Evolutionary conservation across 2,113 vertebrate genomes (phyloP), one percentile per base, ranked within the genome.

Genomic region (Dasyornis broadbenti): DNA sequence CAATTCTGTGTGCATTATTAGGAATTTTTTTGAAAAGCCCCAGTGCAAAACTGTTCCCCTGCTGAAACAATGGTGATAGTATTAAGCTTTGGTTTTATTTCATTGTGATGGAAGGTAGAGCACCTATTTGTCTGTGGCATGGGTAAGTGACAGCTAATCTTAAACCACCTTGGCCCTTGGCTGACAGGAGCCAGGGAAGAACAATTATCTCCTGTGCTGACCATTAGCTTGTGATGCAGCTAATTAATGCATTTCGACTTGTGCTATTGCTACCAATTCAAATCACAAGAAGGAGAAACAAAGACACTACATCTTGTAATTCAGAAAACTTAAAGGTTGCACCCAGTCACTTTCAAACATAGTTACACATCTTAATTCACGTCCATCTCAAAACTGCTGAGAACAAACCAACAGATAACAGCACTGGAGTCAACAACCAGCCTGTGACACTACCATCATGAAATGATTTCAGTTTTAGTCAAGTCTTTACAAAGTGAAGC

Each of bases 31-130:
- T 76, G 26, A 31, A 15, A 85, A 66, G 31, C n/a, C 83, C 24
- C 50, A 65, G 17, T 19, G 31, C 60, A 86, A 65, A 89, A 49
- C n/a, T 61, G 35, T n/a, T 73, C 16, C 26, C 66, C 47, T 59
- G 75, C 35, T 85, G 56, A 93, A 61, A 47, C 0, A 0, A 57
- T 0, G 0, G 8, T 60, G 30, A 11, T 14, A 57, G 31, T 4
- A 0, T 31, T 57, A 78, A 66, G 17, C 8, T 70, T 78, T 45
- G 12, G 2, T 15, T 93, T 78, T 37, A 53, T 54, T 71, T 79
- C 52, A 45, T 14, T 14, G 7, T 10, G 18, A 42, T 17, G 30
- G 45, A 49, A 63, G 42, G 28, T 61, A 24, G 8, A 86, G 45
- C 40, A 86, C 16, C 28, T 39, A 2, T 30, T 5, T 45, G 18